A percentile compares a stretch with the other conserved stretches of the same genome.
These are phyloP conservation scores for Leiothrix lutea DNA, from an alignment of 2,113 vertebrate species.

Conservation along the genomic window DNA sequence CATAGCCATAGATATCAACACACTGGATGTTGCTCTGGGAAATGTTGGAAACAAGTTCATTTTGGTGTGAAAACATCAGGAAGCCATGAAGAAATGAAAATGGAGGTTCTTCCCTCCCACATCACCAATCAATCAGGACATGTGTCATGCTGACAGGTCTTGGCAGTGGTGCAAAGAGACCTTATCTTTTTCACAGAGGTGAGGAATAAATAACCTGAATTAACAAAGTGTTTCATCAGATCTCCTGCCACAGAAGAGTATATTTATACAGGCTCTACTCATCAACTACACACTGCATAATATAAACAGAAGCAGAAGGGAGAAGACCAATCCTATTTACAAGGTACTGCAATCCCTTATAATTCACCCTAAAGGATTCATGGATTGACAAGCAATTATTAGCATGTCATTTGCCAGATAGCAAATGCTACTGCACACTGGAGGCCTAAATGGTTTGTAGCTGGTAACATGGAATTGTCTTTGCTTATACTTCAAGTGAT, in stretches of 20 bases:
- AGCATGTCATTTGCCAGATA: neutral
- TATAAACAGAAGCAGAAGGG: neutral
- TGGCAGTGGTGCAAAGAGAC: neutral
- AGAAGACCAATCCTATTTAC: conserved; percentile 9
- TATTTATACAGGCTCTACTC: neutral
- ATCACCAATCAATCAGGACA: neutral
- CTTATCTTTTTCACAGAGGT: neutral
- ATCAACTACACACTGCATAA: neutral
- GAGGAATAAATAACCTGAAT: neutral
- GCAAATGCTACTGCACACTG: neutral
- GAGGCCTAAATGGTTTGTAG: neutral
- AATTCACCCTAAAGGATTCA: neutral
- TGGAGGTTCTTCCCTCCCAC: neutral
- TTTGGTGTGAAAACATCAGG: neutral
- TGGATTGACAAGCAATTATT: conserved; percentile 4
- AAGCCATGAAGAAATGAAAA: neutral
- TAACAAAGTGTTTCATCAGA: neutral
- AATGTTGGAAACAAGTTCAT: neutral
- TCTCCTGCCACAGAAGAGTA: neutral
- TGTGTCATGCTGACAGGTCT: neutral
- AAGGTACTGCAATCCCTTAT: neutral
- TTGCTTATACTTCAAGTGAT: neutral
- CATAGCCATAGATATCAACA: neutral
- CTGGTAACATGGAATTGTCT: neutral
- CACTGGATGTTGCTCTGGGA: neutral